Evolutionary conservation across 2,797 vertebrate genomes (phyloP), one percentile per base, ranked within the genome.

Genomic region (Tamandua tetradactyla): DNA sequence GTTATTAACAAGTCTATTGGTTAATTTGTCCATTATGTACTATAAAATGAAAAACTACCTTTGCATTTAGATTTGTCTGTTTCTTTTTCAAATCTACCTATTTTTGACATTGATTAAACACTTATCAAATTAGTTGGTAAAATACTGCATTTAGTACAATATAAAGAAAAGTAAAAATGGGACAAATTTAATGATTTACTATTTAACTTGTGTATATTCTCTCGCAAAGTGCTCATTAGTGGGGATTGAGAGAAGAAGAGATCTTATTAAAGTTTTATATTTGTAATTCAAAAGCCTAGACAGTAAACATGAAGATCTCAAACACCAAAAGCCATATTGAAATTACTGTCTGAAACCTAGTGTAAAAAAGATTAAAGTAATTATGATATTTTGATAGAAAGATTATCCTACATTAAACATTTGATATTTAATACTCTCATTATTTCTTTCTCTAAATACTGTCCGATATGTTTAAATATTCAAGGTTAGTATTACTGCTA

Each of bases 331-430:
- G 40, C 15, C 37, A 89, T 78, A 81, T 2, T 95, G 13, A 96
- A 93, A 89, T 86, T 57, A 90, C 10, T 62, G 64, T 59, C 64
- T 87, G 32, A 95, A 57, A 66, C 92, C 23, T 62, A 55, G 23
- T 87, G 23, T 88, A 94, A 95, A 93, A 52, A 71, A 78, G 27
- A 86, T 89, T 69, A 74, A 89, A 89, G 85, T 72, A 59, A 84
- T 35, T 62, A 27, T 11, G 42, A 35, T 32, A 52, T 84, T 95
- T 52, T 89, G 23, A 82, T 49, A 90, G 62, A 87, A 88, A 96
- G 17, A 44, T 20, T 89, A 75, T 30, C 18, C 23, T 42, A 85
- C 10, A 83, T 25, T 89, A 75, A 83, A 42, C 22, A 83, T 7
- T 76, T 14, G 72, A 59, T 79, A 13, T 78, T 93, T 55, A 88